A percentile compares a stretch with the other conserved stretches of the same genome.
phyloP scores from a whole-genome alignment of 2,888 invertebrate species.

The Incurvaria masculella region DNA sequence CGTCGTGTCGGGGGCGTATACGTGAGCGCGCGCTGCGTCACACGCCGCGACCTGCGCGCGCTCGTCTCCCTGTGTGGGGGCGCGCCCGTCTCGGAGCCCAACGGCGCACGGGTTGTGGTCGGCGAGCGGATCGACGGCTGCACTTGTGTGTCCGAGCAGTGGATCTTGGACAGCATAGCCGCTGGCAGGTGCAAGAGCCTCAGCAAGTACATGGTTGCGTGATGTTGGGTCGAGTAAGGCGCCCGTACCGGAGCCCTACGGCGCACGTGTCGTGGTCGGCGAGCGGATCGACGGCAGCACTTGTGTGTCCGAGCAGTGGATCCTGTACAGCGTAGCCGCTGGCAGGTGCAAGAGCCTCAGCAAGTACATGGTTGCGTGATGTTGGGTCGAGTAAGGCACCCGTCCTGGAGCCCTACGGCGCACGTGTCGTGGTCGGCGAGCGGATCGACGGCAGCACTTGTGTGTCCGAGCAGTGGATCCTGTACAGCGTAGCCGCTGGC shows the following conservation, averaged over 20 bases:
- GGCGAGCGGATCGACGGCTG: slow-evolving; percentile 32
- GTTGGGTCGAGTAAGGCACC: too few species aligned
- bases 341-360: slow-evolving; percentile 45
- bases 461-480: slow-evolving; percentile 58
- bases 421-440: slow-evolving; percentile 54
- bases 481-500: slow-evolving; percentile 60
- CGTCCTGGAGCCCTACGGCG: slow-evolving; percentile 36
- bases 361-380: too few species aligned
- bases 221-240: too few species aligned
- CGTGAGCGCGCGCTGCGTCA: slow-evolving; percentile 46
- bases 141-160: slow-evolving; percentile 51
- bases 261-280: slow-evolving; percentile 56
- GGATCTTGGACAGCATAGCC: slow-evolving; percentile 64
- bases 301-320: slow-evolving; percentile 58
- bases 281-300: slow-evolving; percentile 21
- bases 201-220: too few species aligned
- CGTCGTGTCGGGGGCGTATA: slow-evolving; percentile 54
- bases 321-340: slow-evolving; percentile 60
- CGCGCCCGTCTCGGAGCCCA: slow-evolving; percentile 36
- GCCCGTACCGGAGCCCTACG: slow-evolving; percentile 35
- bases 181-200: slow-evolving; percentile 46
- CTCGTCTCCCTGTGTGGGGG: slow-evolving; percentile 58
- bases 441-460: slow-evolving; percentile 27
- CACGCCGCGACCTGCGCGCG: slow-evolving; percentile 52
- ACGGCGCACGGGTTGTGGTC: slow-evolving; percentile 52